Base-by-base conservation (phyloP, 2,888 invertebrate species). In the Heliconius erato region DNA sequence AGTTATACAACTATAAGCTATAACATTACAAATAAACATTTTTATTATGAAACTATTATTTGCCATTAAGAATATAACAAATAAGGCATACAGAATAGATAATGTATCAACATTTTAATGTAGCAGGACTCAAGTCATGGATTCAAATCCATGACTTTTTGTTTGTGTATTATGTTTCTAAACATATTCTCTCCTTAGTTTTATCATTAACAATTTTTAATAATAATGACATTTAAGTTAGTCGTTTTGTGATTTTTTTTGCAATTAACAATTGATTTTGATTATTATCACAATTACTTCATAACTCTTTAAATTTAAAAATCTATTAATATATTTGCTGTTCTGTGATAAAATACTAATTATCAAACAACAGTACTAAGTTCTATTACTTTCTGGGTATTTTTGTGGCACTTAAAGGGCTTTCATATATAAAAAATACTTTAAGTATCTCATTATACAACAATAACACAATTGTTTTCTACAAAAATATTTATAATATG, bases 401-500 rank as follows among this genome's bases (percentile, higher is more conserved):
- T 59, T 54, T 54, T 82, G 80, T 84, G 84, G 84, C 84, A 84
- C 84, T 74, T 82, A 74, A 68, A 67, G 80, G 82, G 65, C 54
- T 59, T 80, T 80, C 54, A 11, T 74, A 59, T 82, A 82, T 74
- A 84, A 84, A 72, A 84, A 84, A 82, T 84, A 82, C 74, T 80
- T 35, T 59, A 44, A 74, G 71, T 74, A 72, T 40, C 14, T n/a
- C 72, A 80, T 63, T 63, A 63, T 78, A 68, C 23, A 81, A 77
- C 77, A 74, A 68, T 54, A 79, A 78, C 74, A 78, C 67, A 63
- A 74, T 32, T 80, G 40, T 76, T 76, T 71, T 76, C 76, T 80
- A 77, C 77, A 81, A 81, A 83, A 83, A 83, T 78, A 83, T 80
- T 79, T 79, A n/a, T 59, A 74, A 76, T 63, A 69, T 71, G 80